phyloP scores from a whole-genome alignment of 2,888 invertebrate genomes.

The Hypercompe scribonia region DNA sequence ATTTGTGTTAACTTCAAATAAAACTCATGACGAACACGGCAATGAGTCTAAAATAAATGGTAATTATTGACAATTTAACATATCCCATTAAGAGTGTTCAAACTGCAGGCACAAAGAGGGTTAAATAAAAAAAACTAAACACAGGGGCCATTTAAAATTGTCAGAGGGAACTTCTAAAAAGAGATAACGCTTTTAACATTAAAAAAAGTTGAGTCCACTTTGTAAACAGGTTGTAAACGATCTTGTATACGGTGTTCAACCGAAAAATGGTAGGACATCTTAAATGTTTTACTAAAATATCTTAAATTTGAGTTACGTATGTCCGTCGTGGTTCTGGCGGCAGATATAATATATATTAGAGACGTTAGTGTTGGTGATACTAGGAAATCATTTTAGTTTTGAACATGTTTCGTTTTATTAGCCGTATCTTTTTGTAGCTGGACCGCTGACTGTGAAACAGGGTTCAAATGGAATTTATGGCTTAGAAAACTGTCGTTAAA shows the following conservation, averaged over 20 bases:
- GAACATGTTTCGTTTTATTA: conserved; percentile 25
- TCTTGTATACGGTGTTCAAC: conserved; percentile 61
- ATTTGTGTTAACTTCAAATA: not conserved
- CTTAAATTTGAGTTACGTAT: conserved; percentile 48
- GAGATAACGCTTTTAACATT: conserved; percentile 75
- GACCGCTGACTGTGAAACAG: conserved; percentile 11
- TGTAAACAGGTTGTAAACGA: conserved; percentile 82
- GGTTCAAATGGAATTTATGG: conserved; percentile 12
- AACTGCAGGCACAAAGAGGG: conserved; percentile 53
- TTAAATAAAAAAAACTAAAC: conserved; percentile 59
- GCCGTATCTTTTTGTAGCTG: conserved; percentile 18
- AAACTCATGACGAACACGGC: conserved; percentile 11
- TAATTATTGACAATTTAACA: conserved; percentile 75
- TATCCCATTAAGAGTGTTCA: conserved; percentile 68
- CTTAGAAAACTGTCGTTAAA: conserved; percentile 1
- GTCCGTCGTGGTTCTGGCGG: conserved; percentile 39
- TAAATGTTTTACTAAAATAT: conserved; percentile 55
- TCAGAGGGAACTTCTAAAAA: conserved; percentile 76
- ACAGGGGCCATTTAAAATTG: conserved; percentile 74
- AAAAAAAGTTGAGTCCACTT: conserved; percentile 74
- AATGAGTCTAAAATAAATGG: conserved; percentile 39
- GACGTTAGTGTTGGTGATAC: conserved; percentile 20
- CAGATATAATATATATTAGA: conserved; percentile 18
- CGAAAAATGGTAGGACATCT: conserved; percentile 59
- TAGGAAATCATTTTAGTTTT: conserved; percentile 28